A percentile compares a stretch with the other conserved stretches of the same genome.
Conservation (phyloP, 2,113 vertebrate genomes). For the Neoarius graeffei region DNA sequence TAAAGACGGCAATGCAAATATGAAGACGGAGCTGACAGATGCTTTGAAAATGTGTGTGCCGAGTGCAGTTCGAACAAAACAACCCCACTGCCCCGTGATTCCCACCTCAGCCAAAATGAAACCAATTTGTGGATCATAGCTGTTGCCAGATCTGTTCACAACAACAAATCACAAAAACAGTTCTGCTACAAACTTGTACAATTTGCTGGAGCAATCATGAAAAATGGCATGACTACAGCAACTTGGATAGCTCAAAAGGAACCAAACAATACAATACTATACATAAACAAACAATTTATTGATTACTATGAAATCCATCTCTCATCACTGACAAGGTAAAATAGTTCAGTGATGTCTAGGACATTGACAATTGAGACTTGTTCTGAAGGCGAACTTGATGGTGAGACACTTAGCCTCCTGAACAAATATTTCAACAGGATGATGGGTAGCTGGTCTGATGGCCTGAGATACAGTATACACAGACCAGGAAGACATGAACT, state of each 20-base stretch:
- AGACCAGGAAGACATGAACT: background rate
- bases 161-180: background rate
- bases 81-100: background rate
- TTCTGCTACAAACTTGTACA: background rate
- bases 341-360: background rate
- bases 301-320: background rate
- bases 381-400: background rate
- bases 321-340: background rate
- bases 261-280: background rate
- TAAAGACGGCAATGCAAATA: slow-evolving; percentile 8
- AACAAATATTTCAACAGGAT: background rate
- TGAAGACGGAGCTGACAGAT: slow-evolving; percentile 43
- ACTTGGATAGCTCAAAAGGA: background rate
- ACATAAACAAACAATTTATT: background rate
- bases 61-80: background rate
- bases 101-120: background rate
- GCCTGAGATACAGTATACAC: background rate
- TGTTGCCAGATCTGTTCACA: background rate
- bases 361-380: background rate
- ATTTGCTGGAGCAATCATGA: background rate
- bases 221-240: background rate
- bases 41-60: slow-evolving; percentile 13
- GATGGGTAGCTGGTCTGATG: background rate
- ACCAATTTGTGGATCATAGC: background rate
- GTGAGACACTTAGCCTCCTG: background rate